These are phyloP conservation scores for Coregonus ussuriensis DNA, from an alignment of 2,797 vertebrate species.

Conservation along the genomic window DNA sequence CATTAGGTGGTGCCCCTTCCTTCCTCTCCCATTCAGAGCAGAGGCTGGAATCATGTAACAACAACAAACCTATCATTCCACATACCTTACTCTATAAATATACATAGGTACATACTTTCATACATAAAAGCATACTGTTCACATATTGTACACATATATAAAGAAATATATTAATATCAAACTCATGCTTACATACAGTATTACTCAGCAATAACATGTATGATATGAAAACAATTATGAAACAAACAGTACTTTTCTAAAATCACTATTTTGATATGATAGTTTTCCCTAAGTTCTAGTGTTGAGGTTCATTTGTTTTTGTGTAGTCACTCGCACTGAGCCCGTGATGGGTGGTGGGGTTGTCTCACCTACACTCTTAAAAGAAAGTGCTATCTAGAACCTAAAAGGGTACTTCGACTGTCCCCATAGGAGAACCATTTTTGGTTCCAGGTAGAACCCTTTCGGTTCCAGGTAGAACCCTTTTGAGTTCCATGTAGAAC, in stretches of 20 bases:
- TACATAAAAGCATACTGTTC: constrained; percentile 69
- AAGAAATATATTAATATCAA: constrained; percentile 83
- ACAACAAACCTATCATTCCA: constrained; percentile 54
- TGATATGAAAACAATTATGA: constrained; percentile 58
- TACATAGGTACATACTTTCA: constrained; percentile 71
- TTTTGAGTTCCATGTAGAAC: too few relatives aligned
- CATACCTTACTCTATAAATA: constrained; percentile 71
- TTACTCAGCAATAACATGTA: constrained; percentile 76
- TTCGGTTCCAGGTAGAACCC: too few relatives aligned
- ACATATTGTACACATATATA: constrained; percentile 71
- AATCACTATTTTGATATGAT: constrained; percentile 52
- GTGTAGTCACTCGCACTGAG: constrained; percentile 43
- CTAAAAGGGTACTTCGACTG: too few relatives aligned
- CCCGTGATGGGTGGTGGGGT: constrained; percentile 11
- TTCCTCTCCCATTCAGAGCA: constrained; percentile 25
- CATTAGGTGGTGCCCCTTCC: constrained; percentile 65
- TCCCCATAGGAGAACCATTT: too few relatives aligned
- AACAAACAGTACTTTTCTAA: constrained; percentile 67
- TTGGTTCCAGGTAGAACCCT: too few relatives aligned
- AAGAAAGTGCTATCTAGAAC: too few relatives aligned
- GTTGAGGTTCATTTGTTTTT: constrained; percentile 75
- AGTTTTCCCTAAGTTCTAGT: constrained; percentile 59
- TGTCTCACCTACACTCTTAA: too few relatives aligned
- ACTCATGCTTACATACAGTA: constrained; percentile 69
- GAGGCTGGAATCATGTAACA: constrained; percentile 59